Evolutionary conservation across 2,113 vertebrate genomes (phyloP).

Genomic region (Condylura cristata): DNA sequence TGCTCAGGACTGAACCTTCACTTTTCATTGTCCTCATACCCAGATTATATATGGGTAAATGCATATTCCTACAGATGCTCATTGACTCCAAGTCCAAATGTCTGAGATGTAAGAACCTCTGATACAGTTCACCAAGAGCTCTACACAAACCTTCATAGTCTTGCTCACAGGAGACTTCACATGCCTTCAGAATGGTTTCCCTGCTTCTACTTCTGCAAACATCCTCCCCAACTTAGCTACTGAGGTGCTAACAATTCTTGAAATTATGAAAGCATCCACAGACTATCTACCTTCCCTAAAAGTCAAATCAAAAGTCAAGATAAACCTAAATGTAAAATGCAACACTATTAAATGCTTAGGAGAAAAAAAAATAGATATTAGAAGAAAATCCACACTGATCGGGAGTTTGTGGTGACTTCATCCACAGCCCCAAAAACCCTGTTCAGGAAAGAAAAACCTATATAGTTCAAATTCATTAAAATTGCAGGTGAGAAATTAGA

Average conservation of each 20-base stretch:
- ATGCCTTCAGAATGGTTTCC: neutral
- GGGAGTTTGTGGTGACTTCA: neutral
- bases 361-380: neutral
- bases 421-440: neutral
- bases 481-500: neutral
- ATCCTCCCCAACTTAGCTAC: neutral
- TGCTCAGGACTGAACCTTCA: neutral
- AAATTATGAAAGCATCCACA: neutral
- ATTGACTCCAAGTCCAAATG: neutral
- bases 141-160: neutral
- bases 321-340: neutral
- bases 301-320: neutral
- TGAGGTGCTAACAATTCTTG: neutral
- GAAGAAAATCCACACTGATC: neutral
- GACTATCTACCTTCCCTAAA: neutral
- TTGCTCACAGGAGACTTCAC: neutral
- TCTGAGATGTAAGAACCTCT: neutral
- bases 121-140: neutral
- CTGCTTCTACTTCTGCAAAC: neutral
- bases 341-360: neutral
- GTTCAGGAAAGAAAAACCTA: neutral
- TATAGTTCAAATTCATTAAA: neutral
- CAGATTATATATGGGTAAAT: neutral
- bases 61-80: neutral
- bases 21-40: neutral